Evolutionary conservation across 2,888 invertebrate species (phyloP).

Genomic region (Megastigmus dorsalis): DNA sequence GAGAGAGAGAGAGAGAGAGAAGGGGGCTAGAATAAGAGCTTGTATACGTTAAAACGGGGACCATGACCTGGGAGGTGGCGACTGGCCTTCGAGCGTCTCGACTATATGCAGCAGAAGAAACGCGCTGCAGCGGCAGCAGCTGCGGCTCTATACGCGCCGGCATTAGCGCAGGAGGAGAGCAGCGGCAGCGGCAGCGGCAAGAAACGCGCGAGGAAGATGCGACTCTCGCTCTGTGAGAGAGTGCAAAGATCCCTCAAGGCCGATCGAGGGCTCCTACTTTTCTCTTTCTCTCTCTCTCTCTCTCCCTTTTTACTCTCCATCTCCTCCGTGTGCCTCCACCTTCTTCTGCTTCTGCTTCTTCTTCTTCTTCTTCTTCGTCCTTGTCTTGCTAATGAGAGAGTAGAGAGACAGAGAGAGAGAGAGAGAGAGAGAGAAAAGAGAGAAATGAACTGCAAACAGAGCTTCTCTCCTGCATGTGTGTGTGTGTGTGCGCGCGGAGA

Average conservation of each 20-base stretch:
- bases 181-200: conserved; percentile 48
- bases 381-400: conserved; percentile 69
- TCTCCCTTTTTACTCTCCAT: no score
- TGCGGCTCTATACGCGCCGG: conserved; percentile 11
- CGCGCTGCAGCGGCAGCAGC: conserved; percentile 55
- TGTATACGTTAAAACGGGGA: conserved; percentile 57
- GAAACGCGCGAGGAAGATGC: conserved; percentile 60
- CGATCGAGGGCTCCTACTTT: conserved; percentile 52
- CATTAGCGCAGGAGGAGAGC: no score
- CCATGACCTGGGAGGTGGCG: conserved; percentile 67
- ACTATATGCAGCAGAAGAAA: conserved; percentile 56
- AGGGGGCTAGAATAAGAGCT: no score
- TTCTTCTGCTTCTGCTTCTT: conserved; percentile 60
- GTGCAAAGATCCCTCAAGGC: conserved; percentile 73
- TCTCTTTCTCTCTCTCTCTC: conserved; percentile 52
- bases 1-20: no score
- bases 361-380: conserved; percentile 59
- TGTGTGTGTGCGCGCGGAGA: no score
- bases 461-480: no score
- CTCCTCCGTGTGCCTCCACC: not conserved
- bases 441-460: no score
- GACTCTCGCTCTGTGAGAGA: no score
- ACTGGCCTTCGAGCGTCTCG: conserved; percentile 66
- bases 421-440: conserved; percentile 19
- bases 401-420: not conserved